These are phyloP conservation scores for Apostichopus californicus DNA, from an alignment of 35 echinoderm and acorn worm species.

Conservation along the genomic window DNA sequence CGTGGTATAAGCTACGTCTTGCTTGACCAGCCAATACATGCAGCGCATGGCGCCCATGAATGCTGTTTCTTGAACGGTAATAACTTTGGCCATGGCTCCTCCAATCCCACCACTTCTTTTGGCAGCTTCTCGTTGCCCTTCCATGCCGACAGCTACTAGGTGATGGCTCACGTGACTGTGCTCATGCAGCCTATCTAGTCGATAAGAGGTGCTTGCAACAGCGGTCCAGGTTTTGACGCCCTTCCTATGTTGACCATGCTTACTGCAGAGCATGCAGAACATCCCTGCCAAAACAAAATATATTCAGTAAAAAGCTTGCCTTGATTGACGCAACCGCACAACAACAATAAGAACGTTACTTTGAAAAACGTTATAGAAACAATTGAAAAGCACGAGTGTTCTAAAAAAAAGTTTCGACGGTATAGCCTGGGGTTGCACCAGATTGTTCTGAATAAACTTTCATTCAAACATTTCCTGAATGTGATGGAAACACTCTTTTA, in stretches of 20 bases:
- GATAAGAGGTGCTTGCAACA: not conserved
- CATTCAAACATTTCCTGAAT: too few relatives aligned
- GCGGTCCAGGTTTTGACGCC: not conserved
- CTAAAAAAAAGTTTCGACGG: too few relatives aligned
- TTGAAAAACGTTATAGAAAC: too few relatives aligned
- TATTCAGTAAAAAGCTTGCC: too few relatives aligned
- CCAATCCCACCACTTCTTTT: constrained; percentile 28
- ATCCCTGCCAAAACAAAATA: constrained; percentile 1
- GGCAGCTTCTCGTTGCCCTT: constrained; percentile 11
- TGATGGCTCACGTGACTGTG: not conserved
- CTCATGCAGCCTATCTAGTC: constrained; percentile 11
- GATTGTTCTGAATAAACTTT: too few relatives aligned
- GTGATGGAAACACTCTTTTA: too few relatives aligned
- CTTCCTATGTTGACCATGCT: constrained; percentile 27
- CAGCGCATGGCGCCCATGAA: constrained; percentile 26
- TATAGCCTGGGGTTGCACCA: too few relatives aligned
- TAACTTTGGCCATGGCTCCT: constrained; percentile 3
- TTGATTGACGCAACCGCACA: too few relatives aligned
- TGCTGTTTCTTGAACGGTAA: constrained; percentile 21
- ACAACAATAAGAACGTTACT: too few relatives aligned
- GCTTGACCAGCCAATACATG: constrained; percentile 37
- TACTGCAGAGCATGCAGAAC: constrained; percentile 41
- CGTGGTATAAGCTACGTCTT: constrained; percentile 31
- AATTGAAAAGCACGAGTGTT: too few relatives aligned
- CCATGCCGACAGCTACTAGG: constrained; percentile 22